Conservation (phyloP, 2,888 invertebrate species). For the Nematopogon swammerdamellus region DNA sequence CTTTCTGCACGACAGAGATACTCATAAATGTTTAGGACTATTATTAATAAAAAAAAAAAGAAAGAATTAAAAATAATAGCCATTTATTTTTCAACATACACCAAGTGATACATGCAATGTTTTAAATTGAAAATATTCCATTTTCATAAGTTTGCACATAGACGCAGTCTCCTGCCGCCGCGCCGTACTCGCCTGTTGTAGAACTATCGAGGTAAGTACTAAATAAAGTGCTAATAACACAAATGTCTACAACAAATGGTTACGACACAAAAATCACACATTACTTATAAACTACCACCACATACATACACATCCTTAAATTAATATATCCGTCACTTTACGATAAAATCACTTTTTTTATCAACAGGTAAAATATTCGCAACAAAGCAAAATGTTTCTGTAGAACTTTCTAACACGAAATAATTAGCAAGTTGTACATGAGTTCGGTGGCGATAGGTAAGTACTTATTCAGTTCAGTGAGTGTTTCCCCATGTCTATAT, state of each 20-base stretch:
- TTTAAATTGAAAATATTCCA: neutral
- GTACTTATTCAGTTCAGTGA: too few species aligned
- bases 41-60: too few species aligned
- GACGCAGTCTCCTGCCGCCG: neutral
- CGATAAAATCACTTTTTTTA: neutral
- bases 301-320: neutral
- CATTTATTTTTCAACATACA: neutral
- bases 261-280: neutral
- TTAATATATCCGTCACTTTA: neutral
- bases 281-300: neutral
- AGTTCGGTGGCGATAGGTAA: too few species aligned
- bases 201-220: too few species aligned
- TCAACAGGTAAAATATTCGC: neutral
- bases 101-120: neutral
- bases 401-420: neutral
- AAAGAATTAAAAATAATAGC: neutral
- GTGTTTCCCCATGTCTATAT: too few species aligned
- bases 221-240: neutral
- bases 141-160: neutral
- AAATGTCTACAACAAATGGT: neutral
- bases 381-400: neutral
- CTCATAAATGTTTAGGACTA: too few species aligned
- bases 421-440: neutral
- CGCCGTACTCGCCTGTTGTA: too few species aligned
- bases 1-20: too few species aligned